Base-by-base conservation (phyloP, 1,140 invertebrate species). In the Antheraea pernyi region DNA sequence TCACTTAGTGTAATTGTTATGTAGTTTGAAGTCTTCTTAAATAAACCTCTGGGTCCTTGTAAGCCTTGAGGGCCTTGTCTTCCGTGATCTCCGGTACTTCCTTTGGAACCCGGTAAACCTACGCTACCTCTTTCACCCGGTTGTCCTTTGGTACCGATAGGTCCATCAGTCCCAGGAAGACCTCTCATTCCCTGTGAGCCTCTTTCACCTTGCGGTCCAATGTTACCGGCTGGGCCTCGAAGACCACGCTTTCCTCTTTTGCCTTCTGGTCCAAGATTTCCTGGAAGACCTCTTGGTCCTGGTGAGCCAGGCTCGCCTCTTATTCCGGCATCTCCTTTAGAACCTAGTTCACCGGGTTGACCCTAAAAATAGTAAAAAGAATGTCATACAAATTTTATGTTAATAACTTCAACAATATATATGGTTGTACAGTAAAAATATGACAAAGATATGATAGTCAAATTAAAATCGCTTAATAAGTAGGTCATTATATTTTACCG, bases 201-300 rank as follows among this genome's bases (percentile, higher is more conserved):
- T 70, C 96, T 91, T 86, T 97, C 96, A 70, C 97, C 97, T 73
- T 94, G 91, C 30, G 96, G 94, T 0, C 97, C 97, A 42, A 93
- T 70, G 63, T 88, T 93, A 19, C 97, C 97, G n/a, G 94, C 93
- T 9, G 95, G 95, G 42, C 96, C 96, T 76, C 95, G 93, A 72
- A 95, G 93, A 11, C 96, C 96, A 76, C 96, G 90, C 83, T 96
- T 96, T 7, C 96, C 96, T 71, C 96, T 92, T 92, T 97, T 97
- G 13, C 96, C 96, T 83, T 97, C 95, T 7, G 94, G 93, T 11
- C 97, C 97, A 42, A 94, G 79, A 42, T 93, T 88, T 5, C 97
- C 97, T 7, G 96, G 95, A 19, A 96, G 74, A 59, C 97, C 96
- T 78, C 96, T 87, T 11, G 95, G 94, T 1, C 96, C 96, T 10